phyloP scores from a whole-genome alignment of 2,888 invertebrate species.

The Chrysomela aeneicollis region DNA sequence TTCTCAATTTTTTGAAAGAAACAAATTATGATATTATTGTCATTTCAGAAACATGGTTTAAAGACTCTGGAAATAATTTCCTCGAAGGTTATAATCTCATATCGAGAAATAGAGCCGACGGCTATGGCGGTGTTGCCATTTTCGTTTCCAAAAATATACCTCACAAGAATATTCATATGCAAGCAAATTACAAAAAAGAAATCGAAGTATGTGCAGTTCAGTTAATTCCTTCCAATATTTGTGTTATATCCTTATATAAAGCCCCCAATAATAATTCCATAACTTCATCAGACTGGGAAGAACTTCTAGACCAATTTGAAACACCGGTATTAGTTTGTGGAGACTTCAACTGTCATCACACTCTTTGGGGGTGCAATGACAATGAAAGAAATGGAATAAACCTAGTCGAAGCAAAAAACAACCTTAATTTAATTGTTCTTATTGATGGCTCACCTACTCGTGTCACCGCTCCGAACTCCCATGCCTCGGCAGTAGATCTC shows the following conservation, averaged over 20 bases:
- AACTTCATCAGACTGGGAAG: too few species aligned
- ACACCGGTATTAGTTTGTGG: too few species aligned
- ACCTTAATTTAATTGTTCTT: neutral
- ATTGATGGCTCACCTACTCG: conserved; percentile 1
- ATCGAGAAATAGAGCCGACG: too few species aligned
- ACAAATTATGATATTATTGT: neutral
- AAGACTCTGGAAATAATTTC: too few species aligned
- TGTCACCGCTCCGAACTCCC: neutral
- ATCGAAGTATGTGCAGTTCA: conserved; percentile 9
- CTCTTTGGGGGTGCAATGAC: too few species aligned
- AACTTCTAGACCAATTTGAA: too few species aligned
- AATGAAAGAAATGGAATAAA: too few species aligned
- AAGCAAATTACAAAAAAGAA: neutral
- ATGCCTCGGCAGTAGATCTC: neutral
- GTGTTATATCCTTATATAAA: neutral
- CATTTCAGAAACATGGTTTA: neutral
- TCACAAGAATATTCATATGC: too few species aligned
- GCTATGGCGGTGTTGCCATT: too few species aligned
- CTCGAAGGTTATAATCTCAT: too few species aligned
- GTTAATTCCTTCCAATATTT: conserved; percentile 8
- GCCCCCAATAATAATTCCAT: neutral
- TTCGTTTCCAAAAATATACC: too few species aligned
- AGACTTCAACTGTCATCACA: too few species aligned
- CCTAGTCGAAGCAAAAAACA: neutral
- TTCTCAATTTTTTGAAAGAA: neutral